phyloP scores from a whole-genome alignment of 2,888 invertebrate species.

The Drosophila eohydei region DNA sequence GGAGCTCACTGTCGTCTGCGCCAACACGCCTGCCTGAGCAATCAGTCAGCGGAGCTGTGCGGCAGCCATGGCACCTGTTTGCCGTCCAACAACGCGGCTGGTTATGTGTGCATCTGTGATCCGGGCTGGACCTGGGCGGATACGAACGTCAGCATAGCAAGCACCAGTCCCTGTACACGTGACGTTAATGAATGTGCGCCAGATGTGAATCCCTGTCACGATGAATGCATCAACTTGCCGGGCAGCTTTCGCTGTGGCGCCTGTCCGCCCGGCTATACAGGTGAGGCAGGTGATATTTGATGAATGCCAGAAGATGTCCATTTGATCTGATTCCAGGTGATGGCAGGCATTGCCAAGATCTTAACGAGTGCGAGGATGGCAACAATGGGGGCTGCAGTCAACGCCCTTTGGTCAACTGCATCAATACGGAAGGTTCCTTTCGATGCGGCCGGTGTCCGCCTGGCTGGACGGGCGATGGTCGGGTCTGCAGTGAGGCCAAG shows the following conservation, averaged over 20 bases:
- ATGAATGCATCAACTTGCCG: slow-evolving; percentile 94
- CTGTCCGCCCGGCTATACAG: slow-evolving; percentile 94
- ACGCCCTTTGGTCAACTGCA: slow-evolving; percentile 92
- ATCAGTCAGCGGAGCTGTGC: slow-evolving; percentile 91
- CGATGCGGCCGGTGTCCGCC: slow-evolving; percentile 94
- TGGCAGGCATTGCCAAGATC: slow-evolving; percentile 93
- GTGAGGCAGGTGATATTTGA: slow-evolving; percentile 3
- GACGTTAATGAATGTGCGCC: slow-evolving; percentile 95
- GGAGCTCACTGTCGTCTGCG: slow-evolving; percentile 93
- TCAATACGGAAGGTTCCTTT: slow-evolving; percentile 95
- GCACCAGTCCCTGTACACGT: slow-evolving; percentile 89
- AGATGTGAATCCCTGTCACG: slow-evolving; percentile 90
- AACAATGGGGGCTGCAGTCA: slow-evolving; percentile 96
- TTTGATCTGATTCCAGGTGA: slow-evolving; percentile 86
- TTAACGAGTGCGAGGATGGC: slow-evolving; percentile 92
- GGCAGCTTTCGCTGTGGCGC: slow-evolving; percentile 94
- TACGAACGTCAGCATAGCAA: slow-evolving; percentile 84
- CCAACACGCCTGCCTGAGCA: slow-evolving; percentile 89
- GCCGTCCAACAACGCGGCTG: slow-evolving; percentile 87
- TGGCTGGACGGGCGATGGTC: slow-evolving; percentile 94
- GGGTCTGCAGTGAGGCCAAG: slow-evolving; percentile 86
- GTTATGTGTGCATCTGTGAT: slow-evolving; percentile 92
- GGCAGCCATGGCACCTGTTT: slow-evolving; percentile 96
- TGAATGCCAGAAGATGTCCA: not conserved
- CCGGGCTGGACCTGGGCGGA: slow-evolving; percentile 94